Conservation (phyloP, 2,888 invertebrate genomes). For the Calameuta pallipes region DNA sequence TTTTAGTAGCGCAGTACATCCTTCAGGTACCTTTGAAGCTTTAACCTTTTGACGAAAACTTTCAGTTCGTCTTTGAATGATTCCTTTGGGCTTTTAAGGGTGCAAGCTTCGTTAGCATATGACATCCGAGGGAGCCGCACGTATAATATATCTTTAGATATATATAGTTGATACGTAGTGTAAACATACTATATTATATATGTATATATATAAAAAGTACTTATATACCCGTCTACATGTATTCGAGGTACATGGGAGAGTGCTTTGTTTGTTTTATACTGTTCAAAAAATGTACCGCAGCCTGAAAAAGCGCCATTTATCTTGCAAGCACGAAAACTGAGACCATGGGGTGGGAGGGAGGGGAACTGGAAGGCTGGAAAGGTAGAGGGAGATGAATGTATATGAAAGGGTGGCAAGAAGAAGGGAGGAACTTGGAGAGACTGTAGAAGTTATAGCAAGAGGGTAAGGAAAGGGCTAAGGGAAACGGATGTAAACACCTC, state of each 20-base stretch:
- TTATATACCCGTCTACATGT: not conserved
- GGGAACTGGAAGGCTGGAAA: slow-evolving; percentile 7
- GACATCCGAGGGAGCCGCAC: slow-evolving; percentile 21
- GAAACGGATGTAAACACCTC: slow-evolving; percentile 33
- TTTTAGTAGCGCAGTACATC: not conserved
- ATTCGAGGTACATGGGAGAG: slow-evolving; percentile 7
- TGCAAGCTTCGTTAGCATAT: slow-evolving; percentile 39
- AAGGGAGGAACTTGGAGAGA: not conserved
- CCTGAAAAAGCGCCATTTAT: slow-evolving; percentile 33
- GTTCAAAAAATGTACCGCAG: slow-evolving; percentile 19
- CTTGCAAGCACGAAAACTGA: slow-evolving; percentile 22
- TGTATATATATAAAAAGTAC: not conserved
- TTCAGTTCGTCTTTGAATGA: slow-evolving; percentile 19
- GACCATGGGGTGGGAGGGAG: slow-evolving; percentile 7
- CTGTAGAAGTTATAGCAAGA: not conserved
- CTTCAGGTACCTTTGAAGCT: not conserved
- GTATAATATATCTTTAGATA: not conserved
- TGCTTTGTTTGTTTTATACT: slow-evolving; percentile 27
- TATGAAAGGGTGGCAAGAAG: not conserved
- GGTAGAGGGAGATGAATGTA: not conserved
- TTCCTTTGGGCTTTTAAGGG: slow-evolving; percentile 14
- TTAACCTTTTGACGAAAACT: slow-evolving; percentile 14
- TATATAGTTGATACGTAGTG: not conserved
- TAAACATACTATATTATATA: slow-evolving; percentile 1
- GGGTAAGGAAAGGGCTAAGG: slow-evolving; percentile 23